phyloP scores from a whole-genome alignment of 2,797 vertebrate species.

The Clangula hyemalis region DNA sequence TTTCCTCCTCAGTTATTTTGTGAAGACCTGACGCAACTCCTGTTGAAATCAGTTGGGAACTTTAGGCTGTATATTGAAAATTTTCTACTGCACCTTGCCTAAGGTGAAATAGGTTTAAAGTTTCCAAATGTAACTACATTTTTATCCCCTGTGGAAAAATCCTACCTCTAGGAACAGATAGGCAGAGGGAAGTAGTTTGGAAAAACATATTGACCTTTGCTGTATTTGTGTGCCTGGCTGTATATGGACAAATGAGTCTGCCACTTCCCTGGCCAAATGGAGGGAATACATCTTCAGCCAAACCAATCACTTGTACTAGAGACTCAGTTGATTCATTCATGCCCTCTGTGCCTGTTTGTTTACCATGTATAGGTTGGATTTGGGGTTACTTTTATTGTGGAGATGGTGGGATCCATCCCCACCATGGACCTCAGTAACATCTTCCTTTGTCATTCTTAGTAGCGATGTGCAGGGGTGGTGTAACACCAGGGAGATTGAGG shows the following conservation, averaged over 20 bases:
- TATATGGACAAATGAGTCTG: not conserved
- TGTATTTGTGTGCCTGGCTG: not conserved
- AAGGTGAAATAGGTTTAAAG: not conserved
- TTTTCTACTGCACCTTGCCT: not conserved
- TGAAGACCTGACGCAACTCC: not conserved
- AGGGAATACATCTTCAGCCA: not conserved
- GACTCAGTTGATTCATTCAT: not conserved
- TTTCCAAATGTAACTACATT: not conserved
- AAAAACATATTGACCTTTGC: not conserved
- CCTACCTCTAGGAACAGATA: not conserved
- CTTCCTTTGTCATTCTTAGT: not conserved
- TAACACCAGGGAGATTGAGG: not conserved
- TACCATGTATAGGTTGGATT: not conserved
- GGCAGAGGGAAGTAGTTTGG: not conserved
- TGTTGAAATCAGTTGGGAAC: not conserved
- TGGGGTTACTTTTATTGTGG: not conserved
- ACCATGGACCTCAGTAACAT: accelerated
- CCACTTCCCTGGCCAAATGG: not conserved
- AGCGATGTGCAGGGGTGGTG: not conserved
- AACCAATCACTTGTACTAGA: not conserved
- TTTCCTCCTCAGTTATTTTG: not conserved
- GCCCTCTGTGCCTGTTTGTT: not conserved
- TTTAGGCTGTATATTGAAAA: not conserved
- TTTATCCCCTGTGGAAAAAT: not conserved
- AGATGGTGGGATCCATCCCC: not conserved